Conservation (phyloP, 2,888 invertebrate genomes). For the Drosophila eohydei region DNA sequence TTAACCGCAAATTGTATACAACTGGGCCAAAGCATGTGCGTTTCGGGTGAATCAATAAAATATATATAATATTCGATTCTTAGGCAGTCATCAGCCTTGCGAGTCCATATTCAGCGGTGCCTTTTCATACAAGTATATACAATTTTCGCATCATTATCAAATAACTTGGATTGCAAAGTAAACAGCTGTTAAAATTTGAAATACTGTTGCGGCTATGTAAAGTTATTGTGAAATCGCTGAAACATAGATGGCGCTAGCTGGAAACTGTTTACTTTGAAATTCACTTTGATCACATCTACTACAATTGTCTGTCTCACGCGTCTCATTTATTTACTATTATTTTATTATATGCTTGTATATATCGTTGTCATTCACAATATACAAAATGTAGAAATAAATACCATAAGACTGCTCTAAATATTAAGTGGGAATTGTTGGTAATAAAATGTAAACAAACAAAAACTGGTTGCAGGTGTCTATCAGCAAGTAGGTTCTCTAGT, state of each 20-base stretch:
- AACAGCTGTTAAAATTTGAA: slow-evolving; percentile 4
- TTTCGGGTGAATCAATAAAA: slow-evolving; percentile 20
- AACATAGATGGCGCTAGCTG: slow-evolving; percentile 14
- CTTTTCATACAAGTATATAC: slow-evolving; percentile 27
- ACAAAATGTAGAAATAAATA: slow-evolving; percentile 4
- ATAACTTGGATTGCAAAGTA: slow-evolving; percentile 19
- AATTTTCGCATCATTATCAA: slow-evolving; percentile 10
- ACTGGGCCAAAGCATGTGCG: slow-evolving; percentile 47
- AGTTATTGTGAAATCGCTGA: background rate
- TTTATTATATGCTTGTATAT: slow-evolving; percentile 38
- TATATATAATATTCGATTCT: slow-evolving; percentile 25
- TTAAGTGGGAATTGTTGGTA: slow-evolving; percentile 25
- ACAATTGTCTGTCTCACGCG: slow-evolving; percentile 14
- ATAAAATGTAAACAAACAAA: slow-evolving; percentile 14
- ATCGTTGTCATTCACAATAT: slow-evolving; percentile 24
- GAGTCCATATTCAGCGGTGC: slow-evolving; percentile 25
- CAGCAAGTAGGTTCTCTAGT: slow-evolving; percentile 39
- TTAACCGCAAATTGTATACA: slow-evolving; percentile 33
- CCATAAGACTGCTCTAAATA: background rate
- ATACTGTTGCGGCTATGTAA: background rate
- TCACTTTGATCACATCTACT: slow-evolving; percentile 16
- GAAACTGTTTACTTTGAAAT: slow-evolving; percentile 32
- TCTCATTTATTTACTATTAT: slow-evolving; percentile 9
- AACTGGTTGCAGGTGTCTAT: slow-evolving; percentile 49
- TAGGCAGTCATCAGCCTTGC: slow-evolving; percentile 15